These are phyloP conservation scores for Subacronicta megacephala DNA, from an alignment of 2,888 invertebrate genomes.

Conservation along the genomic window DNA sequence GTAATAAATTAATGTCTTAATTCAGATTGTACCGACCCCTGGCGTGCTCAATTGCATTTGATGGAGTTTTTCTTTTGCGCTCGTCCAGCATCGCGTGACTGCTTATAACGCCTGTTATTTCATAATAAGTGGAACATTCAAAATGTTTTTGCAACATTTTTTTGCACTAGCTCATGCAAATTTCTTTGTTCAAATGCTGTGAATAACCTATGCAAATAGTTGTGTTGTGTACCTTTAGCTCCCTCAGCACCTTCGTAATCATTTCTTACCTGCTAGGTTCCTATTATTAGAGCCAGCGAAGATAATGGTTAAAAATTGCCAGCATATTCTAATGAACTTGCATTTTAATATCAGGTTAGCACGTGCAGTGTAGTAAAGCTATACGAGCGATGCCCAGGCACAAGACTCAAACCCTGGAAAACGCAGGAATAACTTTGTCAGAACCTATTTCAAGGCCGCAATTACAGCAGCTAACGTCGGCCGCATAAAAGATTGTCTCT, in stretches of 20 bases:
- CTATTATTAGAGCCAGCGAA: no score
- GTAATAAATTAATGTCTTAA: conserved; percentile 26
- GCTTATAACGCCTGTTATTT: conserved; percentile 33
- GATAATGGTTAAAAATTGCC: no score
- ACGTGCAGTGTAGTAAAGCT: no score
- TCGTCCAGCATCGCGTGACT: conserved; percentile 40
- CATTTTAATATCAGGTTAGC: no score
- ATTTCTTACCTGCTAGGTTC: no score
- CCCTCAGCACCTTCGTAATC: background rate
- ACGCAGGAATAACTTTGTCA: no score
- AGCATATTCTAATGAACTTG: no score
- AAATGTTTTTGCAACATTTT: conserved; percentile 11
- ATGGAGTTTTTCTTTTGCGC: conserved; percentile 36
- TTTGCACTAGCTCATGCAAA: background rate
- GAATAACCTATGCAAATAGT: background rate
- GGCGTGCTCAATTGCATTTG: conserved; percentile 30
- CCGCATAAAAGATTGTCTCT: no score
- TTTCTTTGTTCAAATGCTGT: background rate
- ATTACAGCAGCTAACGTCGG: no score
- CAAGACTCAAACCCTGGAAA: no score
- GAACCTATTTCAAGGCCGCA: no score
- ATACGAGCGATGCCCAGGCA: no score
- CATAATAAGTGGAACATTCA: conserved; percentile 39
- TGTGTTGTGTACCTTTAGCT: background rate
- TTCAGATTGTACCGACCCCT: conserved; percentile 24